Evolutionary conservation across 2,113 vertebrate species (phyloP), one percentile per base, ranked within the genome.

Genomic region (Mobula hypostoma): DNA sequence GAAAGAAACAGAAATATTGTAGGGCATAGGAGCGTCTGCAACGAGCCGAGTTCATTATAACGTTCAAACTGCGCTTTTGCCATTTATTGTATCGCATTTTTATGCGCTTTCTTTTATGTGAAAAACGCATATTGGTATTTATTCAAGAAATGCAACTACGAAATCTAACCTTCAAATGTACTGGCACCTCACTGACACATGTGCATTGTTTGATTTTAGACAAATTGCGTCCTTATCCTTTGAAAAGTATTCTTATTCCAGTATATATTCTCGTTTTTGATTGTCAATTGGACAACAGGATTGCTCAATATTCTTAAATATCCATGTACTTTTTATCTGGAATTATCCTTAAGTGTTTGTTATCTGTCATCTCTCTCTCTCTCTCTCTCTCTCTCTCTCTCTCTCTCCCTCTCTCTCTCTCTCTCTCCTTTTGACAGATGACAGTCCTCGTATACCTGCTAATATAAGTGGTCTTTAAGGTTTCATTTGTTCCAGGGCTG

Each of bases 401-500:
- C 36, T 36, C 36, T 36, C 36, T 36, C 36, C 0, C 36, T 36
- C 36, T 36, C 36, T 36, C 36, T 36, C 36, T 36, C 36, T 36
- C 36, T 36, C 36, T 36, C 36, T 36, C 36, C 95, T 95, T 95
- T 95, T 95, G 95, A 94, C 95, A 94, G 95, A 95, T 95, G 95
- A 95, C 95, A 95, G 95, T 96, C 96, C 95, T 96, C 96, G 96
- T 96, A 96, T 95, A 96, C 95, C 96, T 95, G 95, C 95, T 96
- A 96, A 96, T 95, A 96, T 96, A 96, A 95, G 96, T 96, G 96
- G 95, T 96, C 96, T 96, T 96, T 95, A 96, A 96, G 96, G 96
- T 96, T 96, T 96, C 96, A 96, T 96, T 96, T 95, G 96, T 96
- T 96, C 95, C 96, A 96, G 94, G 95, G 95, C 94, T 94, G 82